Percentiles rank a stretch among this genome's conserved stretches.
Evolutionary conservation across 2,888 invertebrate species (phyloP).

Genomic region (Chelonus formosanus): DNA sequence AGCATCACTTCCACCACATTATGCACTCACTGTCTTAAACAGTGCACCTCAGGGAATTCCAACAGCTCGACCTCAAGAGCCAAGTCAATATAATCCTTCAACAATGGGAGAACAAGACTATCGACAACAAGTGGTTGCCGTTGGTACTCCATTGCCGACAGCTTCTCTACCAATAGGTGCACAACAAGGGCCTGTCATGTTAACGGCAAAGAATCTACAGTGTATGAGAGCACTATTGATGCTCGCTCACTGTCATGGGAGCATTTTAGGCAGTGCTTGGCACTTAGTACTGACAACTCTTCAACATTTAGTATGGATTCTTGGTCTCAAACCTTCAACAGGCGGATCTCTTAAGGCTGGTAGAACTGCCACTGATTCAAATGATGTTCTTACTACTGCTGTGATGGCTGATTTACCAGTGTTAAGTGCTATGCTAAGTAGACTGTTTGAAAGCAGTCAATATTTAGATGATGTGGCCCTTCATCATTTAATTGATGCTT

Average conservation of each 20-base stretch:
- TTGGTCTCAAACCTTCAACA: conserved; percentile 93
- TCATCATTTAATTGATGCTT: conserved; percentile 94
- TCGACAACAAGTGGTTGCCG: conserved; percentile 94
- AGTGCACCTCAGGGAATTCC: conserved; percentile 69
- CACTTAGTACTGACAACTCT: conserved; percentile 93
- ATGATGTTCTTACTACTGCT: conserved; percentile 91
- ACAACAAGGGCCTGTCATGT: conserved; percentile 89
- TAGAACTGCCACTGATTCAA: conserved; percentile 79
- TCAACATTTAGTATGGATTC: conserved; percentile 93
- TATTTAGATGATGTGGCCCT: conserved; percentile 92
- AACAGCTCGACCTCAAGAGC: conserved; percentile 57
- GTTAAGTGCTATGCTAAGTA: conserved; percentile 88
- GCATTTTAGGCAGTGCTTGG: conserved; percentile 93
- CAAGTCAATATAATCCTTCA: conserved; percentile 57
- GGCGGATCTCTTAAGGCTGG: conserved; percentile 92
- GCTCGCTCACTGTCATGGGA: conserved; percentile 91
- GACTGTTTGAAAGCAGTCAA: conserved; percentile 94
- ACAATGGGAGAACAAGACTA: conserved; percentile 76
- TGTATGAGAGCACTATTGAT: conserved; percentile 92
- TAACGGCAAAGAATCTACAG: conserved; percentile 96
- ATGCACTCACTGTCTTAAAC: conserved; percentile 87
- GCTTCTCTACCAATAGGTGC: conserved; percentile 81
- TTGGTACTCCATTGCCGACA: conserved; percentile 93
- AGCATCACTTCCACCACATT: conserved; percentile 94
- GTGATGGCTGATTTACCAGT: conserved; percentile 95